phyloP scores from a whole-genome alignment of 2,888 invertebrate species.

The Leucophenga montana region DNA sequence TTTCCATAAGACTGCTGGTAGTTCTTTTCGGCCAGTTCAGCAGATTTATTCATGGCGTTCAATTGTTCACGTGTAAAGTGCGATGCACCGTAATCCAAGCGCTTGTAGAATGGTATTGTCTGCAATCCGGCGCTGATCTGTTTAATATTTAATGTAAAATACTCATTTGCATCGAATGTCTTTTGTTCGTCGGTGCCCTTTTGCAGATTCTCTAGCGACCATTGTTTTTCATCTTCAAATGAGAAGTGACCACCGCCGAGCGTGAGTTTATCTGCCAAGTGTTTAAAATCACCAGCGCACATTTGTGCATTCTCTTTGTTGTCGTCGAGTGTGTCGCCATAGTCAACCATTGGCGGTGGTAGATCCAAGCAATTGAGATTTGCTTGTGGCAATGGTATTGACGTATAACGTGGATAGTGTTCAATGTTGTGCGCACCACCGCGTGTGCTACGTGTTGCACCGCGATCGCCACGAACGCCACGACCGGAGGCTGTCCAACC shows the following conservation, averaged over 20 bases:
- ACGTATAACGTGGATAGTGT: too few species aligned
- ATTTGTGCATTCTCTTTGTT: conserved; percentile 63
- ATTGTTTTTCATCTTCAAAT: conserved; percentile 73
- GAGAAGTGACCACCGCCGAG: conserved; percentile 71
- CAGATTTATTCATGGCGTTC: conserved; percentile 60
- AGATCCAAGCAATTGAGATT: conserved; percentile 49
- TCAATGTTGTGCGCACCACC: too few species aligned
- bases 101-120: conserved; percentile 74
- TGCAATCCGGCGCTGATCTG: conserved; percentile 71
- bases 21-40: conserved; percentile 62
- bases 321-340: conserved; percentile 44
- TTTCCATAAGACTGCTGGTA: conserved; percentile 60
- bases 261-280: conserved; percentile 69
- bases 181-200: conserved; percentile 12
- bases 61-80: conserved; percentile 72
- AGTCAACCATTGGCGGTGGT: conserved; percentile 43
- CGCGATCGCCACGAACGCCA: conserved; percentile 2
- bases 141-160: conserved; percentile 73
- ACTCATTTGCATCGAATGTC: conserved; percentile 57
- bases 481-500: conserved; percentile 48
- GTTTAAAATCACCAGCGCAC: conserved; percentile 70
- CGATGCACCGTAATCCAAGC: conserved; percentile 68
- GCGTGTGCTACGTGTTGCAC: too few species aligned
- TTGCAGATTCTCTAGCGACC: conserved; percentile 66
- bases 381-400: conserved; percentile 47